Percentiles rank a stretch among this genome's conserved stretches.
These are phyloP conservation scores for Paralichthys olivaceus DNA, from an alignment of 2,113 vertebrate species.

Conservation along the genomic window DNA sequence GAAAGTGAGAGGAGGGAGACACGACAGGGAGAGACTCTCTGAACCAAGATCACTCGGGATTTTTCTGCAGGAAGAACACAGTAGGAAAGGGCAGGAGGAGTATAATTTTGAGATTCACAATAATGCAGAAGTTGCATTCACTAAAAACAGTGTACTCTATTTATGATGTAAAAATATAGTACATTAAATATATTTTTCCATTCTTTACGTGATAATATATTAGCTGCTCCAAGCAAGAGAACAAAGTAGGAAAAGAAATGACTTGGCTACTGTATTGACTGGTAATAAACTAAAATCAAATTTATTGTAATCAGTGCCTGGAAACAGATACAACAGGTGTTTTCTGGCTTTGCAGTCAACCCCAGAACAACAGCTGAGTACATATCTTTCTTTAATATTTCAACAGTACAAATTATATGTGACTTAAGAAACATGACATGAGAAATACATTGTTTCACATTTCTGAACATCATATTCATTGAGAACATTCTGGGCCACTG, in stretches of 20 bases:
- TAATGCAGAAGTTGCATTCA: no score
- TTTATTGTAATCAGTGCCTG: no score
- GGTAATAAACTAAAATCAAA: no score
- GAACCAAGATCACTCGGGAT: neutral
- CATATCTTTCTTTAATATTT: slow-evolving; percentile 78
- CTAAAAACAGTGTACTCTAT: no score
- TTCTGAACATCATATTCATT: slow-evolving; percentile 73
- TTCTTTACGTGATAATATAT: no score
- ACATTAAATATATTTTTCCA: no score
- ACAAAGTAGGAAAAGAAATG: no score
- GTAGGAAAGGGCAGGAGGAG: neutral
- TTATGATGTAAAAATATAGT: no score
- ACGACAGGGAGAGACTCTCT: neutral
- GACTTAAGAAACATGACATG: slow-evolving; percentile 77
- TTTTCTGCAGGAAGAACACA: neutral
- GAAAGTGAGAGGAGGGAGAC: neutral
- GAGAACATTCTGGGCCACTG: slow-evolving; percentile 79
- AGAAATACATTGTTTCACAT: slow-evolving; percentile 78
- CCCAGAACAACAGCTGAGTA: slow-evolving; percentile 15
- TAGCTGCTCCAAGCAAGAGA: no score
- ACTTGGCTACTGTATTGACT: no score
- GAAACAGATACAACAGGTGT: no score
- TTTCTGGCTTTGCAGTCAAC: neutral
- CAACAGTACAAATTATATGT: slow-evolving; percentile 78
- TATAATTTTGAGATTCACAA: no score